Conservation (phyloP, 2,113 vertebrate genomes). For the Redunca redunca region DNA sequence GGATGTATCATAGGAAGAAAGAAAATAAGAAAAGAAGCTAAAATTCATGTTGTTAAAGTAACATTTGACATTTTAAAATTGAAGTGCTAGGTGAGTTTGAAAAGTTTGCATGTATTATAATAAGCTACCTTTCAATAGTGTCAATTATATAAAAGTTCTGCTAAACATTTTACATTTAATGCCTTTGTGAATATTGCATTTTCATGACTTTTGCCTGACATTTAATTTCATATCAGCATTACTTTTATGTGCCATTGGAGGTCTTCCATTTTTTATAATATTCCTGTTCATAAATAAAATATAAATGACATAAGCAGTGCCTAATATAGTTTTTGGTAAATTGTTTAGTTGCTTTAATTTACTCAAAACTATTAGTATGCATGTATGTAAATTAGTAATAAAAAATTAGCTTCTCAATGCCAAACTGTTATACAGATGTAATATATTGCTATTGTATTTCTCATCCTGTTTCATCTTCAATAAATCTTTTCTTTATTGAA, state of each 20-base stretch:
- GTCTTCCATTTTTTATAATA: constrained; percentile 81
- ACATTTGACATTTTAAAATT: constrained; percentile 19
- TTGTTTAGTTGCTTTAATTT: constrained; percentile 68
- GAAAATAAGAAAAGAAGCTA: not conserved
- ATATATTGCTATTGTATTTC: not conserved
- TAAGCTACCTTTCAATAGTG: constrained; percentile 54
- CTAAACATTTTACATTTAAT: constrained; percentile 67
- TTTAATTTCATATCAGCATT: constrained; percentile 77
- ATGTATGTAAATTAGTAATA: not conserved
- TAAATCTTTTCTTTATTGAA: not conserved
- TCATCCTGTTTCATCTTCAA: constrained; percentile 15
- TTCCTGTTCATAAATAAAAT: constrained; percentile 77
- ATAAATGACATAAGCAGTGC: constrained; percentile 67
- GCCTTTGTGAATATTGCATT: constrained; percentile 70
- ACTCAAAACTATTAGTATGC: constrained; percentile 38
- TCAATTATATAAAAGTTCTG: constrained; percentile 63
- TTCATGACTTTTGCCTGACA: constrained; percentile 75
- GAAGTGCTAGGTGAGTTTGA: constrained; percentile 6
- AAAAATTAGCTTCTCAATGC: not conserved
- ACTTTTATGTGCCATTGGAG: constrained; percentile 78
- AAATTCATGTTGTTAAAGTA: not conserved
- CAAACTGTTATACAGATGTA: not conserved
- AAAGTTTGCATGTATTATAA: constrained; percentile 46
- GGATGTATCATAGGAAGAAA: not conserved
- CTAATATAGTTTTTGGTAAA: constrained; percentile 67